Evolutionary conservation across 2,888 invertebrate genomes (phyloP).

Genomic region (Meta bourneti): DNA sequence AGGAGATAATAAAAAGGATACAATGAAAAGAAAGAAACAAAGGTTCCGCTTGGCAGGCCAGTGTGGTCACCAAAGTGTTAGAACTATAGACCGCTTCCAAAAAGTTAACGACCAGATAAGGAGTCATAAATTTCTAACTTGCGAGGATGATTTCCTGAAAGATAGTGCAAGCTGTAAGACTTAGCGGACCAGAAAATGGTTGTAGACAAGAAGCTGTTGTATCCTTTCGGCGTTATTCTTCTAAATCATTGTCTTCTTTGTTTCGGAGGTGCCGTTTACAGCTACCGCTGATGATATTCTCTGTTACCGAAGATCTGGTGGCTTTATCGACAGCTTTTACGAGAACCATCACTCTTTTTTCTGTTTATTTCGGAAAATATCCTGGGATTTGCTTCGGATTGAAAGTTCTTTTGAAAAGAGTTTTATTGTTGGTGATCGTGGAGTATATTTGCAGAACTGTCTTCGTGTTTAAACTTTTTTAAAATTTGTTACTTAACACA

Average conservation of each 20-base stretch:
- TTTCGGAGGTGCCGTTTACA: slow-evolving; percentile 53
- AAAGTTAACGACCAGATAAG: slow-evolving; percentile 69
- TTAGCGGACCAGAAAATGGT: slow-evolving; percentile 63
- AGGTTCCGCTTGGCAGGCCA: slow-evolving; percentile 56
- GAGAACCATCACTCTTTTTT: slow-evolving; percentile 4
- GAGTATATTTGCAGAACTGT: too few relatives aligned
- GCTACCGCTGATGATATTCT: slow-evolving; percentile 9
- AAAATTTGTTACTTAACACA: too few relatives aligned
- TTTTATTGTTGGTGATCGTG: too few relatives aligned
- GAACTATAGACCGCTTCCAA: slow-evolving; percentile 52
- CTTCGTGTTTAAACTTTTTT: too few relatives aligned
- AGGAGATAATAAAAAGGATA: slow-evolving; percentile 29
- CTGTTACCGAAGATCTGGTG: slow-evolving; percentile 28
- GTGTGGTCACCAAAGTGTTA: slow-evolving; percentile 60
- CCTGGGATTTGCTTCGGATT: too few relatives aligned
- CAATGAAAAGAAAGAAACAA: slow-evolving; percentile 34
- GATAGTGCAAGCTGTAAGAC: slow-evolving; percentile 45
- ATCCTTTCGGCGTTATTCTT: slow-evolving; percentile 60
- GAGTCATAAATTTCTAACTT: slow-evolving; percentile 66
- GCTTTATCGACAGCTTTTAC: slow-evolving; percentile 54
- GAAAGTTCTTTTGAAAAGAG: too few relatives aligned
- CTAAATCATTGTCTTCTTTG: slow-evolving; percentile 58
- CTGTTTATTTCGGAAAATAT: neutral
- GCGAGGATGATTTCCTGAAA: slow-evolving; percentile 69
- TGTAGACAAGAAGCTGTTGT: slow-evolving; percentile 56